Evolutionary conservation across 2,888 invertebrate genomes (phyloP).

Genomic region (Patella depressa): DNA sequence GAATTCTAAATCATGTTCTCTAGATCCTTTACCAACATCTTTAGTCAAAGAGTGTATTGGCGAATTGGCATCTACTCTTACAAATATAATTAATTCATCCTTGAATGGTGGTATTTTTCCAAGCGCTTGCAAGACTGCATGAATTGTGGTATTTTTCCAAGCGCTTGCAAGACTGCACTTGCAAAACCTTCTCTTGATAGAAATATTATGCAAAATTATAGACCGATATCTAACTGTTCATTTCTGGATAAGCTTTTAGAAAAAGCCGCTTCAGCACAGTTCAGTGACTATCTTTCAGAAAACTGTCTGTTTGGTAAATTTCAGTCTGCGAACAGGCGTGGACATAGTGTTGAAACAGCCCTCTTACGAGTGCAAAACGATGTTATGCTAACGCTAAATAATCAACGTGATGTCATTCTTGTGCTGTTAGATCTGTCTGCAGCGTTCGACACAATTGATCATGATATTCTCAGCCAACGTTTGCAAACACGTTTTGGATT

Average conservation of each 20-base stretch:
- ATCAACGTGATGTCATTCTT: background rate
- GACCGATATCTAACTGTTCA: background rate
- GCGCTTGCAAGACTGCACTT: background rate
- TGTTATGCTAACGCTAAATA: background rate
- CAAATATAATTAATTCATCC: background rate
- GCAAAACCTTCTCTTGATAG: background rate
- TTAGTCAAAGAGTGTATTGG: background rate
- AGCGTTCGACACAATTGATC: too few relatives aligned
- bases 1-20: background rate
- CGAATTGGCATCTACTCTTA: background rate
- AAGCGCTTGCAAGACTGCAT: background rate
- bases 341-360: conserved; percentile 1
- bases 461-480: background rate
- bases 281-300: background rate
- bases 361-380: background rate
- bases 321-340: background rate
- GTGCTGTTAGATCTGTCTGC: too few relatives aligned
- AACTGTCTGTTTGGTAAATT: background rate
- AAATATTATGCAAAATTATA: background rate
- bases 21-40: background rate
- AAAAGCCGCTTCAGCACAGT: background rate
- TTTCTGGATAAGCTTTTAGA: background rate
- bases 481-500: background rate
- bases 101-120: background rate
- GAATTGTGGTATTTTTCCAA: background rate